These are phyloP conservation scores for Azorinus chamasolen DNA, from an alignment of 2,888 invertebrate genomes.

Conservation along the genomic window DNA sequence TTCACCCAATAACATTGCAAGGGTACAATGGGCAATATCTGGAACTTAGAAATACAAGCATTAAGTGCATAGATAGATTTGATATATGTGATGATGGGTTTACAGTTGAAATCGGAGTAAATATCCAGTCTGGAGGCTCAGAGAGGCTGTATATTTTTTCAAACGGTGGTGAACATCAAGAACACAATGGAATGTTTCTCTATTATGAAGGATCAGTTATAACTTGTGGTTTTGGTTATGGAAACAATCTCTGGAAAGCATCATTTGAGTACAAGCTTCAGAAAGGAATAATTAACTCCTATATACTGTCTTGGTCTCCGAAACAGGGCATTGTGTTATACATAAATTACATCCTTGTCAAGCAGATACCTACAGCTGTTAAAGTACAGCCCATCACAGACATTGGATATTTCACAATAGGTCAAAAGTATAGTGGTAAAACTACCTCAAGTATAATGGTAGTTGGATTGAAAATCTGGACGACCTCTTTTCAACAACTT, in stretches of 20 bases:
- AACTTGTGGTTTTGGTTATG: constrained; percentile 8
- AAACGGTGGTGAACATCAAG: background rate
- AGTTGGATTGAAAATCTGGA: too few species aligned
- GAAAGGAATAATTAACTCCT: background rate
- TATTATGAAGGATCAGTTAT: constrained; percentile 9
- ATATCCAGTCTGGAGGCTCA: background rate
- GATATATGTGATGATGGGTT: constrained; percentile 10
- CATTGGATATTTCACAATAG: too few species aligned
- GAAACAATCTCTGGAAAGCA: constrained; percentile 3
- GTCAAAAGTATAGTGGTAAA: too few species aligned
- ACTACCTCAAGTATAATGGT: too few species aligned
- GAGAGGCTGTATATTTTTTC: constrained; percentile 10
- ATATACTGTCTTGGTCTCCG: constrained; percentile 12
- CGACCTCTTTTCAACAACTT: too few species aligned
- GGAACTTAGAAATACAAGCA: constrained; percentile 5
- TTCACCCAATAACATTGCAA: background rate
- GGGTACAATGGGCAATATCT: constrained; percentile 3
- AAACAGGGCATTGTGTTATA: constrained; percentile 6
- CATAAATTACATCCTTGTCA: background rate
- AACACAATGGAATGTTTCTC: constrained; percentile 6
- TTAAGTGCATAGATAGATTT: constrained; percentile 5
- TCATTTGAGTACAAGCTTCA: constrained; percentile 1
- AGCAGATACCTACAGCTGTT: too few species aligned
- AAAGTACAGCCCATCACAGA: too few species aligned
- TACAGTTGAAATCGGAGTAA: constrained; percentile 8